Evolutionary conservation across 2,888 invertebrate species (phyloP).

Genomic region (Patella pellucida): DNA sequence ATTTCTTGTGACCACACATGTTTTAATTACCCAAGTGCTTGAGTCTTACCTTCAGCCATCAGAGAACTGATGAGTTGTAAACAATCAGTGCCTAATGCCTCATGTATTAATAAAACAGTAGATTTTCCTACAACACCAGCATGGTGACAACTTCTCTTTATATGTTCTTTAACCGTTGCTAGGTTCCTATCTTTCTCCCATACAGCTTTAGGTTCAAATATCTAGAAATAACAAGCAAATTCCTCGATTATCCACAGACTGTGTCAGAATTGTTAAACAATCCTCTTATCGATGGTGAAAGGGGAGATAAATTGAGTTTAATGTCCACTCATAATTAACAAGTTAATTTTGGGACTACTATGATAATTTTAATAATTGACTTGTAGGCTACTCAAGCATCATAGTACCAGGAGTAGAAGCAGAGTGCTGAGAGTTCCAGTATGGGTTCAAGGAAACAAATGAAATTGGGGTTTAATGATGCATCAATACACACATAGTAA

Average conservation of each 20-base stretch:
- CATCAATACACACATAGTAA: too few species aligned
- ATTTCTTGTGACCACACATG: neutral
- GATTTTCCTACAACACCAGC: slow-evolving; percentile 63
- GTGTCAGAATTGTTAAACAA: too few species aligned
- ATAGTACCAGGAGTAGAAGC: too few species aligned
- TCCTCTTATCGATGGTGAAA: too few species aligned
- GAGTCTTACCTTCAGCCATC: slow-evolving; percentile 64
- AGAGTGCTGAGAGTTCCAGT: too few species aligned
- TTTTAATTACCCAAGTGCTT: neutral
- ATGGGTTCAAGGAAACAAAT: too few species aligned
- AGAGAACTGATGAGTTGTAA: slow-evolving; percentile 61
- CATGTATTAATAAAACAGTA: slow-evolving; percentile 63
- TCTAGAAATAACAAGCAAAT: slow-evolving; percentile 40
- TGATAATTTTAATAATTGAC: too few species aligned
- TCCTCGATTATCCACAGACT: neutral
- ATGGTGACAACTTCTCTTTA: slow-evolving; percentile 61
- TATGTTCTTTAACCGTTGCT: slow-evolving; percentile 52
- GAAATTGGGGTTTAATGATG: too few species aligned
- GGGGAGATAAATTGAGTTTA: too few species aligned
- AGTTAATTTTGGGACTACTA: too few species aligned
- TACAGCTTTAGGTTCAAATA: slow-evolving; percentile 65
- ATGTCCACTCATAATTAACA: too few species aligned
- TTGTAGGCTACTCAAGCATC: too few species aligned
- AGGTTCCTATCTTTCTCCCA: slow-evolving; percentile 47
- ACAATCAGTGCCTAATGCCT: slow-evolving; percentile 60